A percentile compares a stretch with the other conserved stretches of the same genome.
Evolutionary conservation across 2,888 invertebrate species (phyloP).

Genomic region (Poecilus cupreus): DNA sequence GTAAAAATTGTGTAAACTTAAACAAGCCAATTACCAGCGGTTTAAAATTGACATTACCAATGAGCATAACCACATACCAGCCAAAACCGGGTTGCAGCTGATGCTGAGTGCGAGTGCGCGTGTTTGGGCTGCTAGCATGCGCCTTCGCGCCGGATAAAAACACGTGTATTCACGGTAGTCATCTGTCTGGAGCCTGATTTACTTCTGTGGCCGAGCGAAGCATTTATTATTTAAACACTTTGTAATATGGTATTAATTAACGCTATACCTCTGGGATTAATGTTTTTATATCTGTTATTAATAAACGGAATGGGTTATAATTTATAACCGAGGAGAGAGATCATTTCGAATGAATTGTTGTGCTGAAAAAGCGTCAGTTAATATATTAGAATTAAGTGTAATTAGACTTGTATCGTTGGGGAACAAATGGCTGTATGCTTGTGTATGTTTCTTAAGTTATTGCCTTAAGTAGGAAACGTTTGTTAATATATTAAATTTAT

Average conservation of each 20-base stretch:
- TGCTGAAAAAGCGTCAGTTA: slow-evolving; percentile 27
- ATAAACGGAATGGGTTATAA: slow-evolving; percentile 50
- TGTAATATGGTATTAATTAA: slow-evolving; percentile 58
- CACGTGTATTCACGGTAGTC: slow-evolving; percentile 56
- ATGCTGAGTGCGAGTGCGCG: slow-evolving; percentile 4
- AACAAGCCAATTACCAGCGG: slow-evolving; percentile 20
- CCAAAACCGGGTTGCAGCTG: background rate
- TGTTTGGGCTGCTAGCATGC: slow-evolving; percentile 1
- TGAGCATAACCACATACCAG: slow-evolving; percentile 16
- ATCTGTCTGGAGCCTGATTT: slow-evolving; percentile 55
- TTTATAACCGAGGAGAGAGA: slow-evolving; percentile 38
- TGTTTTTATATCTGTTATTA: slow-evolving; percentile 58
- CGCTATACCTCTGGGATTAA: slow-evolving; percentile 48
- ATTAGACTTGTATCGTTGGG: slow-evolving; percentile 20
- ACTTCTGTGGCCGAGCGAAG: slow-evolving; percentile 26
- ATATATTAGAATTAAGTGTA: slow-evolving; percentile 55
- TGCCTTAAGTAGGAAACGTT: slow-evolving; percentile 25
- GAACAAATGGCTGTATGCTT: slow-evolving; percentile 25
- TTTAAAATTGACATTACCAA: slow-evolving; percentile 37
- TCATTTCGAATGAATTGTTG: slow-evolving; percentile 43
- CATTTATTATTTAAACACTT: slow-evolving; percentile 59
- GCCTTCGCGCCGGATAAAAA: slow-evolving; percentile 12
- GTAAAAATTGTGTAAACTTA: slow-evolving; percentile 30
- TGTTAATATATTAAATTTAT: slow-evolving; percentile 38
- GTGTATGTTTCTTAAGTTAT: slow-evolving; percentile 3